Evolutionary conservation across 1,140 invertebrate species (phyloP).

Genomic region (Drosophila bipectinata): DNA sequence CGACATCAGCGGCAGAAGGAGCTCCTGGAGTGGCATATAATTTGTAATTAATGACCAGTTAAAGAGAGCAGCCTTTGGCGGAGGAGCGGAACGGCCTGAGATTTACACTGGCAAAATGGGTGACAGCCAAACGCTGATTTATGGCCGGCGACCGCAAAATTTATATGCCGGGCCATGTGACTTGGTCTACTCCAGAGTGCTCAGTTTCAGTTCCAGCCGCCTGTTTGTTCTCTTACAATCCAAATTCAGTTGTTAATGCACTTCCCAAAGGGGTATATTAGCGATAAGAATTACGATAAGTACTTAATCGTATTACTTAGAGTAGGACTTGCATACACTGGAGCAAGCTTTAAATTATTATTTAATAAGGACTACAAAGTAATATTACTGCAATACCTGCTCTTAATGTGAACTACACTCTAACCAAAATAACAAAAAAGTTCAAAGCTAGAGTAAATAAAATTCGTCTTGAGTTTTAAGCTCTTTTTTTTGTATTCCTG

Average conservation of each 20-base stretch:
- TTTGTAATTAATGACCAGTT: conserved; percentile 82
- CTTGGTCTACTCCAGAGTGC: conserved; percentile 34
- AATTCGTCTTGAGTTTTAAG: conserved; percentile 16
- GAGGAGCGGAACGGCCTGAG: conserved; percentile 42
- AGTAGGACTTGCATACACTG: too few relatives aligned
- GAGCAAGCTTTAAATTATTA: too few relatives aligned
- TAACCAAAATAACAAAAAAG: not conserved
- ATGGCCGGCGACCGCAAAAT: conserved; percentile 77
- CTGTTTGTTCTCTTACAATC: conserved; percentile 62
- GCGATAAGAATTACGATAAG: not conserved
- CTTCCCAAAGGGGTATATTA: conserved; percentile 31
- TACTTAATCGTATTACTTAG: not conserved
- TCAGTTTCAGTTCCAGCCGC: conserved; percentile 21
- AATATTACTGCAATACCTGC: too few relatives aligned
- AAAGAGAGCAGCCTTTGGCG: conserved; percentile 56
- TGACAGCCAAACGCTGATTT: conserved; percentile 83
- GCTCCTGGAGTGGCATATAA: conserved; percentile 63
- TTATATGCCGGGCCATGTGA: conserved; percentile 75
- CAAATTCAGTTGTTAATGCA: conserved; percentile 49
- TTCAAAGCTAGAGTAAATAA: conserved; percentile 25
- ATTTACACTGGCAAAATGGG: conserved; percentile 69
- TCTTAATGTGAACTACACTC: not conserved
- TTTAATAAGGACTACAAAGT: too few relatives aligned
- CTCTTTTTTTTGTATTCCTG: conserved; percentile 28
- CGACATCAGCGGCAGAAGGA: conserved; percentile 28